Base-by-base conservation (phyloP, 2,888 invertebrate genomes). In the Gisinianus flammeolus region DNA sequence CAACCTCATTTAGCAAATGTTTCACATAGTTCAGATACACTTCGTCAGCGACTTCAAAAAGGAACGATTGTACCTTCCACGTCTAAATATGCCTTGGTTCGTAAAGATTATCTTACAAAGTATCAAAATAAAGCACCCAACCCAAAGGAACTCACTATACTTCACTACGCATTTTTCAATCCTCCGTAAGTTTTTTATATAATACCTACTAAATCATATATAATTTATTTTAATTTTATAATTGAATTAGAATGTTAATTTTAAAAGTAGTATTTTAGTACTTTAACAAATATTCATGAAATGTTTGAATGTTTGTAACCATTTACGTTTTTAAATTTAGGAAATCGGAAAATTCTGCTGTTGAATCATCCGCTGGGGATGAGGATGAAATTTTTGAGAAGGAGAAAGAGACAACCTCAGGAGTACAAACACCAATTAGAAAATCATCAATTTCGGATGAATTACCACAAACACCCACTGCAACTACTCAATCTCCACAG, bases 101-200 rank as follows among this genome's bases (percentile, higher is more conserved):
- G 82, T 24, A 83, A 82, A 75, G 83, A 84, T 16, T 84, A 82
- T 71, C 70, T 79, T 71, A 79, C 80, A 30, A 84, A 85, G 67
- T 79, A 84, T 35, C 77, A 81, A 28, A 77, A 81, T 35, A 83
- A 84, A 33, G 80, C 83, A 24, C 86, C 87, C 6, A 87, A 87
- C 78, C 81, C 86, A 31, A 83, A 83, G 24, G 87, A 87, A 76
- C 90, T 97, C 83, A 96, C 93, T 67, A 96, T 97, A 95, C 76
- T 83, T 5, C 84, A 84, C 33, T 84, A 78, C 66, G 81, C 84
- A 5, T 84, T 84, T 74, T 84, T 80, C 67, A 84, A 84, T 77
- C 84, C 84, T n/a, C 83, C 83, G 83, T 84, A 80, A 80, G 81
- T 44, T 31, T 24, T 24, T 44, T 31, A 12, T 24, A n/a, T n/a